Evolutionary conservation across 2,113 vertebrate species (phyloP), one percentile per base, ranked within the genome.

Genomic region (Lepisosteus osseus): DNA sequence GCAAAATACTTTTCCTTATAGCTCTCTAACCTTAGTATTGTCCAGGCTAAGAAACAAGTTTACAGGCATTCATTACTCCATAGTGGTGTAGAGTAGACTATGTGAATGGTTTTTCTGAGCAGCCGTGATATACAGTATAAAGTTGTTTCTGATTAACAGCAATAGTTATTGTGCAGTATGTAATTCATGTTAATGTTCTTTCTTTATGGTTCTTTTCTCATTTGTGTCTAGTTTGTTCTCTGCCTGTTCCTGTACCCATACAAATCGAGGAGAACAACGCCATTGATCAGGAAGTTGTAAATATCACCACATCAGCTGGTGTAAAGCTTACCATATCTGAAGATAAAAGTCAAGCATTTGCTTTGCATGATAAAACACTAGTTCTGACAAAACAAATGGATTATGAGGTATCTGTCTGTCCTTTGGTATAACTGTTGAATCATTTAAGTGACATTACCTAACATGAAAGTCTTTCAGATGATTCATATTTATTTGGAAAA

Each of bases 351-450:
- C 83, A 88, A 9, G 76, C 86, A 43, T 92, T 93, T 59, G 83
- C 81, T 74, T 83, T 93, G 67, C 80, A 69, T 7, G 87, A 86
- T 6, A 73, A 77, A 4, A 70, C 74, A 44, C 74, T 93, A 67
- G 83, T 90, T 80, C 76, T 83, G 15, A 89, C 87, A 80, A 90
- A 85, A 70, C 83, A 80, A 13, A 75, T 93, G 65, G 91, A 93
- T 71, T 93, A 86, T 65, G 91, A 93, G 86, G 91, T 90, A 81
- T 43, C 72, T 5, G 42, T 54, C 13, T 42, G 15, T 40, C 13
- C 8, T 66, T 29, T 29, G 29, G 29, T 29, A 29, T 29, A 29
- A 29, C 29, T 29, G 29, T 29, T 29, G 29, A n/a, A 6, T 15
- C 41, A 45, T 11, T 66, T 42, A 12, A 4, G 3, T 66, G 44